phyloP scores from a whole-genome alignment of 2,888 invertebrate genomes.

The Plusia festucae region DNA sequence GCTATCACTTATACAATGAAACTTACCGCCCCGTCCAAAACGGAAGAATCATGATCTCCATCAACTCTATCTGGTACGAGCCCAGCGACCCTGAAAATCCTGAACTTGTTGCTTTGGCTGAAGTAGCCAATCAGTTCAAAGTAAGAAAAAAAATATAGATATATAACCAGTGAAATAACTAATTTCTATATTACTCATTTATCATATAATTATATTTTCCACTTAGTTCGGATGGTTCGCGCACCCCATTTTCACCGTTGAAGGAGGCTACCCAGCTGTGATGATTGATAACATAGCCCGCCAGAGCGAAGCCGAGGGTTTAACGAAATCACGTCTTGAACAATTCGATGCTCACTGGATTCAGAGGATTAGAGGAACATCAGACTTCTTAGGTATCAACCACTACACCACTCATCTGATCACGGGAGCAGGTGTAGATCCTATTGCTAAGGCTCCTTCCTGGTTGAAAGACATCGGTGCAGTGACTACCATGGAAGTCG shows the following conservation, averaged over 20 bases:
- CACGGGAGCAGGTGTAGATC: slow-evolving; percentile 81
- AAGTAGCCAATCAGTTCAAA: slow-evolving; percentile 87
- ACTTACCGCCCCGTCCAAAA: slow-evolving; percentile 88
- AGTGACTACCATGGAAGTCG: slow-evolving; percentile 82
- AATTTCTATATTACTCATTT: neutral
- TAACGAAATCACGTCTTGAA: slow-evolving; percentile 79
- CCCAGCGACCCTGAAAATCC: slow-evolving; percentile 80
- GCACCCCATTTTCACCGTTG: slow-evolving; percentile 85
- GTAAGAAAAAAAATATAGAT: slow-evolving; percentile 59
- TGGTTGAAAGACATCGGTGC: slow-evolving; percentile 87
- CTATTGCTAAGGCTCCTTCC: slow-evolving; percentile 82
- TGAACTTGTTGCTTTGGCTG: slow-evolving; percentile 82
- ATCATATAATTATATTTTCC: slow-evolving; percentile 10
- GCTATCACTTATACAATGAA: slow-evolving; percentile 90
- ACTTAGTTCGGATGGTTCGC: slow-evolving; percentile 88
- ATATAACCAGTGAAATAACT: too few species aligned
- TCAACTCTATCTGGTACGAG: slow-evolving; percentile 88
- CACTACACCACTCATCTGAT: slow-evolving; percentile 86
- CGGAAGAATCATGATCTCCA: slow-evolving; percentile 88
- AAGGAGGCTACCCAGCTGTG: slow-evolving; percentile 85
- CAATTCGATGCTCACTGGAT: slow-evolving; percentile 85
- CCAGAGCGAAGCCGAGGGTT: slow-evolving; percentile 81
- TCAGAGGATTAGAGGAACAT: slow-evolving; percentile 83
- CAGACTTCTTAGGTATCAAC: slow-evolving; percentile 86
- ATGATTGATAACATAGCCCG: slow-evolving; percentile 84